Base-by-base conservation (phyloP, 2,113 vertebrate genomes). In the Proterorhinus semilunaris region DNA sequence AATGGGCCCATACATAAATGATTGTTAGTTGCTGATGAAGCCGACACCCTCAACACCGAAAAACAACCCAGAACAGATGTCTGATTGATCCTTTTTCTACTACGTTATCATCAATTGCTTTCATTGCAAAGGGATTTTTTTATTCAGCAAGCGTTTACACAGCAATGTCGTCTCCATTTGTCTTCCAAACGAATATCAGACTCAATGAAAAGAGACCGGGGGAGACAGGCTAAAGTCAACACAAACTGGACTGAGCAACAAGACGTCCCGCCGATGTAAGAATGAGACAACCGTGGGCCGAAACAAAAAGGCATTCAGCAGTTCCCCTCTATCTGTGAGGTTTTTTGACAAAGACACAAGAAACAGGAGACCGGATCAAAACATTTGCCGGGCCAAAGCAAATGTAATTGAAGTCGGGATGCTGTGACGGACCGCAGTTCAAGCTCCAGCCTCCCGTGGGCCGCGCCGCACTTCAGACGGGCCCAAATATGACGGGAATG, bases 331-430 rank as follows among this genome's bases (percentile, higher is more conserved):
- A 48, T 66, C 11, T 27, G 48, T 68, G 49, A 71, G 42, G 44
- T 16, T 53, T 62, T 62, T 52, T 62, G 72, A 78, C 51, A 76
- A 65, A 9, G 52, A 73, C 63, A 74, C 7, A 53, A 62, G 62
- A 69, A 74, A 64, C 46, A 47, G 57, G 59, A 55, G 27, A 36
- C 59, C 11, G 54, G 66, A 54, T 68, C 58, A 43, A 72, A 79
- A 62, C 73, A 67, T 46, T 12, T n/a, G 27, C 66, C 5, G 43
- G 16, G 82, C 76, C 79, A 77, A 83, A 72, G 66, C 65, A 68
- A 86, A 87, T 71, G 68, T 53, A 80, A 81, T 68, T 64, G 2
- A 63, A 83, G 63, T 13, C 46, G 0, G 58, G 69, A 11, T 57
- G 44, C 66, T 66, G 65, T 10, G 76, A 74, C 63, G 76, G 16